Percentiles rank a stretch among this genome's conserved stretches.
phyloP scores from a whole-genome alignment of 2,113 vertebrate species.

The Pelmatolapia mariae region DNA sequence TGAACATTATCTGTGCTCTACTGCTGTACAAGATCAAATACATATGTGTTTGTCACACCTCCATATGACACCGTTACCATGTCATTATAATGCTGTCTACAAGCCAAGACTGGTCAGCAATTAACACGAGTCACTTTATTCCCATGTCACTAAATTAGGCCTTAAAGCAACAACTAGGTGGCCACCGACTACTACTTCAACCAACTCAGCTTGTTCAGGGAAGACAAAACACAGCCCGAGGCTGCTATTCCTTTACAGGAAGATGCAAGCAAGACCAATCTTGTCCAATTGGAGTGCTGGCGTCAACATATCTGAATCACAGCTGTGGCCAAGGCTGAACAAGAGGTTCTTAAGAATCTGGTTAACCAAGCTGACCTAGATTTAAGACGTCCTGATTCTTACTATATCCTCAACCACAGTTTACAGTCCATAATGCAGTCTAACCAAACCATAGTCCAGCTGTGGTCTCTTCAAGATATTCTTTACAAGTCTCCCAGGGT shows the following conservation, averaged over 20 bases:
- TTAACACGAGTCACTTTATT: not conserved
- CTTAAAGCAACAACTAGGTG: not conserved
- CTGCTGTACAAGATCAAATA: not conserved
- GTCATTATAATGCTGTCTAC: conserved; percentile 2
- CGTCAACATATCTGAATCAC: not conserved
- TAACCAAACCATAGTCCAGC: not conserved
- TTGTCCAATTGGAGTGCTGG: not conserved
- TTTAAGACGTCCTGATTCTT: not conserved
- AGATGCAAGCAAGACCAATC: conserved; percentile 28
- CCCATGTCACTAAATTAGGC: not conserved
- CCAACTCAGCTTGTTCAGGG: not conserved
- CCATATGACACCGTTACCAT: not conserved
- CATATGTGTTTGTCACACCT: not conserved
- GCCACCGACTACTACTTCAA: not conserved
- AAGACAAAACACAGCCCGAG: not conserved
- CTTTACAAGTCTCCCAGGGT: not conserved
- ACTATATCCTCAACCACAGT: conserved; percentile 8
- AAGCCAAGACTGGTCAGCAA: not conserved
- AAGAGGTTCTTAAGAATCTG: conserved; percentile 3
- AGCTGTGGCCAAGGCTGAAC: not conserved
- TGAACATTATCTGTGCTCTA: not conserved
- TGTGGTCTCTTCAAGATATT: not conserved
- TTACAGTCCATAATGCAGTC: not conserved
- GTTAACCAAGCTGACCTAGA: conserved; percentile 20
- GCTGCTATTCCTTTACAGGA: conserved; percentile 34